A percentile compares a stretch with the other conserved stretches of the same genome.
These are phyloP conservation scores for Prorops nasuta DNA, from an alignment of 1,140 invertebrate species.

Conservation along the genomic window DNA sequence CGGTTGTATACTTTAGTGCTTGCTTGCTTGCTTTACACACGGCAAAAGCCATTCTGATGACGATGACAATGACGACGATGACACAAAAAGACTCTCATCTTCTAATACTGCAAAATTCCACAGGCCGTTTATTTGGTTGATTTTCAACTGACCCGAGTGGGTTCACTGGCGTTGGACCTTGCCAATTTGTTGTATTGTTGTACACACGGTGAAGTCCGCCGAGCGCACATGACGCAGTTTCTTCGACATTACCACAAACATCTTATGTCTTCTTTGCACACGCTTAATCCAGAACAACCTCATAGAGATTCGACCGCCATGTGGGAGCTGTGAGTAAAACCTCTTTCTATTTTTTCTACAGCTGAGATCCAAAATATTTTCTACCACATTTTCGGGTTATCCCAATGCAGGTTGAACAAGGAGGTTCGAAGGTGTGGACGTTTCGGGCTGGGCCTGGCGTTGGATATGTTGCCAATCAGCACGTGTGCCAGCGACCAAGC, in stretches of 20 bases:
- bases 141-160: slow-evolving; percentile 68
- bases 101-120: slow-evolving; percentile 25
- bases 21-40: too few relatives aligned
- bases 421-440: slow-evolving; percentile 65
- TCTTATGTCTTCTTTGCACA: slow-evolving; percentile 57
- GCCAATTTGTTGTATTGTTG: slow-evolving; percentile 68
- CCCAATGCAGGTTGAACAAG: slow-evolving; percentile 63
- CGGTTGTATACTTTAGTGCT: too few relatives aligned
- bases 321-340: slow-evolving; percentile 60
- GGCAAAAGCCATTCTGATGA: too few relatives aligned
- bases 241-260: slow-evolving; percentile 61
- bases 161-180: slow-evolving; percentile 68
- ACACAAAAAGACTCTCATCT: too few relatives aligned
- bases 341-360: background rate
- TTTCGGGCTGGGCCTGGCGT: slow-evolving; percentile 66
- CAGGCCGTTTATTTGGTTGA: slow-evolving; percentile 67
- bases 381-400: too few relatives aligned
- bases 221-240: slow-evolving; percentile 59
- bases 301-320: slow-evolving; percentile 51
- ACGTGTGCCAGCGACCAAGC: slow-evolving; percentile 70
- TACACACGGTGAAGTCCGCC: slow-evolving; percentile 61
- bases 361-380: background rate
- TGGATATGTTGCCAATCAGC: slow-evolving; percentile 72
- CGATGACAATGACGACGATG: too few relatives aligned
- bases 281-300: slow-evolving; percentile 49